These are phyloP conservation scores for Bovichtus diacanthus DNA, from an alignment of 2,797 vertebrate genomes.

Conservation along the genomic window DNA sequence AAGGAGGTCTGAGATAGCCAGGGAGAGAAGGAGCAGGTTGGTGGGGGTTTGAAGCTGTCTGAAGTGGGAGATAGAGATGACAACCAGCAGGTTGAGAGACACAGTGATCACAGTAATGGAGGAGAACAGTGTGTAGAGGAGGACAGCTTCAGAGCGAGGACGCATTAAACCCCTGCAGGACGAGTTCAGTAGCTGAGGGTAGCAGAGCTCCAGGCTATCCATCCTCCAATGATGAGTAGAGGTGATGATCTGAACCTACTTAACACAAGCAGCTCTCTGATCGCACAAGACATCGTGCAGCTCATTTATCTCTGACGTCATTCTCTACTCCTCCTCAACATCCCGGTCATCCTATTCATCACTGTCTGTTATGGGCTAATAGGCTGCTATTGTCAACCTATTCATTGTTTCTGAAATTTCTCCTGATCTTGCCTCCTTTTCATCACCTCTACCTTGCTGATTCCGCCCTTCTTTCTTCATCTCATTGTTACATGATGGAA, in stretches of 20 bases:
- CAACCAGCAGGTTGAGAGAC: slow-evolving; percentile 81
- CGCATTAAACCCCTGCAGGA: slow-evolving; percentile 48
- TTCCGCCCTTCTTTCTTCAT: background rate
- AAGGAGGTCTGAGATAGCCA: slow-evolving; percentile 83
- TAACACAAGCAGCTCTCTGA: slow-evolving; percentile 15
- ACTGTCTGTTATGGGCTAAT: background rate
- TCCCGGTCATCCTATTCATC: slow-evolving; percentile 7
- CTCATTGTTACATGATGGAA: slow-evolving; percentile 41
- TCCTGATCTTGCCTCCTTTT: background rate
- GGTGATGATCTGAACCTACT: background rate
- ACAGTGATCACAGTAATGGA: slow-evolving; percentile 67
- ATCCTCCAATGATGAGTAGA: slow-evolving; percentile 16
- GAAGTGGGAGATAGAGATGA: slow-evolving; percentile 85
- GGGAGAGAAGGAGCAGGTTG: slow-evolving; percentile 86
- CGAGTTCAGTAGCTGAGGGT: slow-evolving; percentile 47
- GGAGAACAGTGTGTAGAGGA: slow-evolving; percentile 61
- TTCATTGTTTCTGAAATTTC: background rate
- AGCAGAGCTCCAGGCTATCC: slow-evolving; percentile 55
- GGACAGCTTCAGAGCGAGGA: slow-evolving; percentile 24
- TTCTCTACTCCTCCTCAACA: background rate
- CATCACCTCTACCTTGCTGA: background rate
- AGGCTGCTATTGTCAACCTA: background rate
- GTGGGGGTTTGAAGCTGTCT: slow-evolving; percentile 84
- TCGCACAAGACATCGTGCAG: background rate
- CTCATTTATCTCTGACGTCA: slow-evolving; percentile 11